Conservation (phyloP, 2,888 invertebrate species). For the Drosophila meridiana region DNA sequence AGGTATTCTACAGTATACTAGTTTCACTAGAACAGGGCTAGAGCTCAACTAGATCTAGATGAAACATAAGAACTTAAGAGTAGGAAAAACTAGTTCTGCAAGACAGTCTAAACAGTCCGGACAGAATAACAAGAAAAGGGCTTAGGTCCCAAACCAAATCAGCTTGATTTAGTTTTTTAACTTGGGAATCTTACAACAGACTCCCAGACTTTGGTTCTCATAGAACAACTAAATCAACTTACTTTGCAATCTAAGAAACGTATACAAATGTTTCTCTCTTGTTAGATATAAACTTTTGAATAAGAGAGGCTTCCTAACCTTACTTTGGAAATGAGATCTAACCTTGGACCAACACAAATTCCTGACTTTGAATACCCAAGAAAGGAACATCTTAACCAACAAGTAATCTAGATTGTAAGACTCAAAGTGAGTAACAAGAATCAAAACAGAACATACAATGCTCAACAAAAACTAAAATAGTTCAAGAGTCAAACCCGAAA, state of each 20-base stretch:
- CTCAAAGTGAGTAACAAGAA: neutral
- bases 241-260: neutral
- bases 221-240: neutral
- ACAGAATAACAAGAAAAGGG: neutral
- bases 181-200: neutral
- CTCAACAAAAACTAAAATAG: neutral
- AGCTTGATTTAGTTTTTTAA: neutral
- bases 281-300: neutral
- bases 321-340: neutral
- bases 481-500: conserved; percentile 3
- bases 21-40: neutral
- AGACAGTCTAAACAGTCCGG: too few relatives aligned
- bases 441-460: neutral
- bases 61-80: neutral
- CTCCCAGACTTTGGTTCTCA: neutral
- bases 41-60: neutral
- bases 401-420: neutral
- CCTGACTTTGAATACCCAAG: too few relatives aligned
- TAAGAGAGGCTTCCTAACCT: neutral
- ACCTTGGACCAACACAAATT: too few relatives aligned
- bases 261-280: too few relatives aligned
- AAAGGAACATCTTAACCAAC: neutral
- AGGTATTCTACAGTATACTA: neutral
- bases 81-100: neutral
- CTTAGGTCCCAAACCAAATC: neutral